phyloP scores from a whole-genome alignment of 2,888 invertebrate genomes.

The Drosophila multiciliata region DNA sequence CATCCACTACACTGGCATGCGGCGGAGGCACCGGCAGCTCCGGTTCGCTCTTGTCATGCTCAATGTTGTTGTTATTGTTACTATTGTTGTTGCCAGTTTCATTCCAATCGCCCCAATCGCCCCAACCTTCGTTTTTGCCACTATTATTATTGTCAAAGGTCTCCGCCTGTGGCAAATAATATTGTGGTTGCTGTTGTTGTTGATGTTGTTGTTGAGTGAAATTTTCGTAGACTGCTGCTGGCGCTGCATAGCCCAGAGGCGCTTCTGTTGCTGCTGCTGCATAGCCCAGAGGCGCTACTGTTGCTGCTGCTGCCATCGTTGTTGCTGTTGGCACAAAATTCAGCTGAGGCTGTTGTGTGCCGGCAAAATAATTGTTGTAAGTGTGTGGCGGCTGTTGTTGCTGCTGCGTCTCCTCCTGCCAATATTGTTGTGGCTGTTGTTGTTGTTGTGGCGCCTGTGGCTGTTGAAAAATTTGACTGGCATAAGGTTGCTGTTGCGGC shows the following conservation, averaged over 20 bases:
- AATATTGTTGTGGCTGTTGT: constrained; percentile 41
- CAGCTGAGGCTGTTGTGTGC: constrained; percentile 9
- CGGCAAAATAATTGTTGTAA: constrained; percentile 64
- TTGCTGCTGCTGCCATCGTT: neutral
- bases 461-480: constrained; percentile 62
- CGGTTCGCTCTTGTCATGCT: constrained; percentile 35
- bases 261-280: constrained; percentile 5
- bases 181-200: constrained; percentile 1
- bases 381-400: constrained; percentile 39
- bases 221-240: constrained; percentile 1
- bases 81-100: constrained; percentile 67
- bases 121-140: constrained; percentile 81
- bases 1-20: constrained; percentile 85
- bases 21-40: constrained; percentile 2
- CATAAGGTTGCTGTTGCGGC: constrained; percentile 51
- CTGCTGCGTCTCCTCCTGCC: constrained; percentile 29
- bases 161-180: constrained; percentile 49
- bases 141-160: constrained; percentile 65
- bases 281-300: neutral
- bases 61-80: constrained; percentile 40
- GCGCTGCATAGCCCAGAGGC: constrained; percentile 8
- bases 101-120: constrained; percentile 83
- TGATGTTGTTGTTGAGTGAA: constrained; percentile 19
- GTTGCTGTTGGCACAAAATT: constrained; percentile 23
- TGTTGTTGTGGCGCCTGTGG: constrained; percentile 43